phyloP scores from a whole-genome alignment of 1,140 invertebrate species.

The Drosophila willistoni region DNA sequence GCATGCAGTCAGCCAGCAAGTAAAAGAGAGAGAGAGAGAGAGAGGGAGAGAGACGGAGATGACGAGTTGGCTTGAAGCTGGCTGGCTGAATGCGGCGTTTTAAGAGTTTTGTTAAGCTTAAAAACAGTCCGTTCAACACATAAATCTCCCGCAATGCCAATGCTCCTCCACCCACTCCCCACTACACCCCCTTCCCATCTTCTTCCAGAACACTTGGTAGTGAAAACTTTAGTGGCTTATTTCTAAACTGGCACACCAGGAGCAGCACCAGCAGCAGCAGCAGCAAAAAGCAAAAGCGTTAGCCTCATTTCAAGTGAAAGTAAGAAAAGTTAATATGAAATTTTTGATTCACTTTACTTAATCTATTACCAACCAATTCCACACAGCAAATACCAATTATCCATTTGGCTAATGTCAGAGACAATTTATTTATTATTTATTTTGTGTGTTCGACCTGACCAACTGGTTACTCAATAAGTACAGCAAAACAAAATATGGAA shows the following conservation, averaged over 20 bases:
- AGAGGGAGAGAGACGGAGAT: neutral
- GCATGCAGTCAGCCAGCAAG: constrained; percentile 49
- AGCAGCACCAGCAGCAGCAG: constrained; percentile 11
- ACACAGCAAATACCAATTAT: neutral
- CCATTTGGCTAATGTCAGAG: constrained; percentile 31
- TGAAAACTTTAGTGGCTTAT: constrained; percentile 20
- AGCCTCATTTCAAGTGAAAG: constrained; percentile 7
- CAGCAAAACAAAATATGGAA: constrained; percentile 50
- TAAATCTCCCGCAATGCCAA: constrained; percentile 66
- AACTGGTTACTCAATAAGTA: constrained; percentile 69
- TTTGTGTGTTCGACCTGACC: constrained; percentile 19
- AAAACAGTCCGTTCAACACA: constrained; percentile 39
- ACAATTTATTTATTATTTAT: constrained; percentile 31
- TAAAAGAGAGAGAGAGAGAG: constrained; percentile 35
- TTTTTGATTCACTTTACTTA: neutral
- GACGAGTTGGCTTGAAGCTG: constrained; percentile 1
- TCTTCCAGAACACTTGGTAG: no score
- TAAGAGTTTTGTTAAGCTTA: constrained; percentile 34
- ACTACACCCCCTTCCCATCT: neutral
- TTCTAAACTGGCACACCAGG: constrained; percentile 19
- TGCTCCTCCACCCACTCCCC: neutral
- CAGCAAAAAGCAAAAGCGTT: constrained; percentile 14
- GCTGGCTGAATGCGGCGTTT: constrained; percentile 10
- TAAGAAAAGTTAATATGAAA: neutral
- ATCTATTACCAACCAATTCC: no score